Conservation (phyloP, 2,888 invertebrate species). For the Mayetiola destructor region DNA sequence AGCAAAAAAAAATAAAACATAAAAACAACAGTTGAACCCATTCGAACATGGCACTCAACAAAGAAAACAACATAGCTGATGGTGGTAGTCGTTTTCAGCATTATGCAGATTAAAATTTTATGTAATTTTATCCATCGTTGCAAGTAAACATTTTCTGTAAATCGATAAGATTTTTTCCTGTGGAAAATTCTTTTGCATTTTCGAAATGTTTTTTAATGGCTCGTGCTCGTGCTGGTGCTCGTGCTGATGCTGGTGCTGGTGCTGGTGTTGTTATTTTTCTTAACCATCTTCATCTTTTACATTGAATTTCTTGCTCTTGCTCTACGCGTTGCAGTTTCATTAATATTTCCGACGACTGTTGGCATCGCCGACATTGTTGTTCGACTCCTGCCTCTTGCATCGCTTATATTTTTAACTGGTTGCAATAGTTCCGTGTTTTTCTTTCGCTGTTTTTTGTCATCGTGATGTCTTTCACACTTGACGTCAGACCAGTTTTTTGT, state of each 20-base stretch:
- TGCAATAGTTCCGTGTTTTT: neutral
- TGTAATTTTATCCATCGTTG: neutral
- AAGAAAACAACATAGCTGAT: no score
- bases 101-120: constrained; percentile 10
- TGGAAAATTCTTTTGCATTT: neutral
- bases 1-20: no score
- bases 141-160: neutral
- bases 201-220: neutral
- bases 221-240: neutral
- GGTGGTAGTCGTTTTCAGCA: neutral
- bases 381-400: no score
- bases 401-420: neutral
- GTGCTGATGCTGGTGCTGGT: neutral
- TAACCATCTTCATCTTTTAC: neutral
- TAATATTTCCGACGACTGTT: constrained; percentile 7
- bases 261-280: neutral
- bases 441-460: constrained; percentile 1
- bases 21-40: neutral
- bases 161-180: neutral
- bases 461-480: constrained; percentile 12
- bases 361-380: neutral
- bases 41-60: no score
- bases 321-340: no score
- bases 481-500: neutral
- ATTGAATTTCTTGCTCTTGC: neutral